Conservation (phyloP, 1,140 invertebrate species). For the Neotoxoptera formosana region DNA sequence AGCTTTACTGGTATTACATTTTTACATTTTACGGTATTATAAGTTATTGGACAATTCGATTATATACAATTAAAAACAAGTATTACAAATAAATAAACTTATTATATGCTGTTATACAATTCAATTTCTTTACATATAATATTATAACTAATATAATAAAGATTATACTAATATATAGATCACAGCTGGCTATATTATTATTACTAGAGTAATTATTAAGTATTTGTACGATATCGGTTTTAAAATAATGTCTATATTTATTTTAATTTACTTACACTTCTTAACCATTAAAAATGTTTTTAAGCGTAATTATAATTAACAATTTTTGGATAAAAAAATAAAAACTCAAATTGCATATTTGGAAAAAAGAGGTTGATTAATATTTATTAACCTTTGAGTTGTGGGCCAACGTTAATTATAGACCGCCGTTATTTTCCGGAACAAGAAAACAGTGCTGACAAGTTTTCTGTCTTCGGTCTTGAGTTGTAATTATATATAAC, state of each 20-base stretch:
- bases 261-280: not conserved
- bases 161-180: too few species aligned
- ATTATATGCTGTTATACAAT: too few species aligned
- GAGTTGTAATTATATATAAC: not conserved
- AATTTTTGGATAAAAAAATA: not conserved
- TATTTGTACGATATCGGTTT: not conserved
- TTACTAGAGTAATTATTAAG: not conserved
- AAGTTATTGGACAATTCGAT: too few species aligned
- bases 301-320: not conserved
- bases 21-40: too few species aligned
- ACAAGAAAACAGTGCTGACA: not conserved
- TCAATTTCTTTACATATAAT: too few species aligned
- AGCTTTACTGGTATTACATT: too few species aligned
- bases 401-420: slow-evolving; percentile 8
- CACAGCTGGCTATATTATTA: not conserved
- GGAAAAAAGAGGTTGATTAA: slow-evolving; percentile 20
- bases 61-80: too few species aligned
- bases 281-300: not conserved
- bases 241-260: not conserved
- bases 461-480: slow-evolving; percentile 14
- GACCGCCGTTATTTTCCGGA: not conserved
- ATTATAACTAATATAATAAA: too few species aligned
- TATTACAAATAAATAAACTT: too few species aligned
- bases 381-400: slow-evolving; percentile 21
- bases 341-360: not conserved